Base-by-base conservation (phyloP, 2,113 vertebrate genomes). In the Diadophis punctatus region DNA sequence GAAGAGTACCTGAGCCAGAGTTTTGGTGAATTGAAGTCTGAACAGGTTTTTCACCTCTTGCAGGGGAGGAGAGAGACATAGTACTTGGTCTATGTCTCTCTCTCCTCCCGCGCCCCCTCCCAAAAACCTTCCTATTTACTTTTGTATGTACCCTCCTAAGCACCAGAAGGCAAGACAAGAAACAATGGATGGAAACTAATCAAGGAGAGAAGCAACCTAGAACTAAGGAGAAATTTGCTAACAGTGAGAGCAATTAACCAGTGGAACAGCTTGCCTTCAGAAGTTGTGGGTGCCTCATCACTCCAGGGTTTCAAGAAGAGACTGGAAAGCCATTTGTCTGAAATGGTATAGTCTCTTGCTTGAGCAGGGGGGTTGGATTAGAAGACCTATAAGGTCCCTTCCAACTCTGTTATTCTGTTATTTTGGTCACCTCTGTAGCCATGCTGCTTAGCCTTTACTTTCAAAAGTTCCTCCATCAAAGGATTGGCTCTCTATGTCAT, bases 21-120 rank as follows among this genome's bases (percentile, higher is more conserved):
- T 39, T 80, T 74, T 39, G n/a, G n/a, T 34, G n/a, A n/a, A 74
- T n/a, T 74, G n/a, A 74, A n/a, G 63, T 34, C n/a, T 74, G 63
- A 34, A 34, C 12, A 74, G 63, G n/a, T 74, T 74, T 80, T 80
- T 80, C 74, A 80, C 63, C n/a, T 16, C 30, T 46, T 46, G n/a
- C 46, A 46, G 46, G 46, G 46, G 46, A 46, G 46, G 46, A 46
- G 46, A 46, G 5, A 46, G 5, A 46, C 46, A 46, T 46, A 46
- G 46, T 3, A 74, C 34, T 80, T 22, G 18, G 34, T 9, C 18
- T 80, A 80, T 80, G 7, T 39, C 34, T 80, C 34, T 39, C 34
- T 80, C 20, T 8, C 3, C n/a, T 14, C 27, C 12, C 8, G 0
- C n/a, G 0, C 27, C 10, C 12, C 14, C 52, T 3, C 16, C 11